phyloP scores from a whole-genome alignment of 2,888 invertebrate species.

The Netelia fuscicornis region DNA sequence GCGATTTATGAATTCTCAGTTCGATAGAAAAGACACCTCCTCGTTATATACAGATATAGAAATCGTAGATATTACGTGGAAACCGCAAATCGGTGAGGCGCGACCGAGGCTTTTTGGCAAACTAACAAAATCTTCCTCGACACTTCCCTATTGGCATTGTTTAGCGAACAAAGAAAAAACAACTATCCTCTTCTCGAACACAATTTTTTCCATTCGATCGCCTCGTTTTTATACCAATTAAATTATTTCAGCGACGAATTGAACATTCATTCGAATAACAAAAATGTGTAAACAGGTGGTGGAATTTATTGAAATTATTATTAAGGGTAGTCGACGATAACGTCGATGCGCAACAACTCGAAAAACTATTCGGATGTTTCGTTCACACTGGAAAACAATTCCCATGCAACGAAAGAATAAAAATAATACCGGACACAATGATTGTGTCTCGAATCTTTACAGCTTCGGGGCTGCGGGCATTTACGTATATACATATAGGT shows the following conservation, averaged over 20 bases:
- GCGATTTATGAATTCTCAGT: conserved; percentile 58
- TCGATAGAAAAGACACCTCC: conserved; percentile 52
- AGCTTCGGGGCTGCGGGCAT: conserved; percentile 27
- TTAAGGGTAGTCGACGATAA: background rate
- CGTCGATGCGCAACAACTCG: background rate
- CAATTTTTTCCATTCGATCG: background rate
- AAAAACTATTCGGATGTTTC: conserved; percentile 10
- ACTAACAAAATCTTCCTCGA: conserved; percentile 53
- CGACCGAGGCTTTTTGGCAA: conserved; percentile 45
- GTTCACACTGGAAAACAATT: conserved; percentile 1
- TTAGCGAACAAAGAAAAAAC: background rate
- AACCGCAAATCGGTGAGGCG: conserved; percentile 33
- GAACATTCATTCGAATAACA: too few species aligned
- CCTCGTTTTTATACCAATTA: background rate
- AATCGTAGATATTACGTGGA: conserved; percentile 9
- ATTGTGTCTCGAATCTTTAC: conserved; percentile 53
- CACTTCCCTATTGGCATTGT: conserved; percentile 14
- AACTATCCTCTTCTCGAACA: background rate
- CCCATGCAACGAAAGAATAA: conserved; percentile 6
- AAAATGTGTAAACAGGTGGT: too few species aligned
- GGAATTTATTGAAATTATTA: too few species aligned
- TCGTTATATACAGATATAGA: background rate
- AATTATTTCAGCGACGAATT: background rate
- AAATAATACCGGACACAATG: conserved; percentile 28
- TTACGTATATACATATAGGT: conserved; percentile 25